Percentiles rank a stretch among this genome's conserved stretches.
These are phyloP conservation scores for Tortrix viridana DNA, from an alignment of 2,888 invertebrate species.

Conservation along the genomic window DNA sequence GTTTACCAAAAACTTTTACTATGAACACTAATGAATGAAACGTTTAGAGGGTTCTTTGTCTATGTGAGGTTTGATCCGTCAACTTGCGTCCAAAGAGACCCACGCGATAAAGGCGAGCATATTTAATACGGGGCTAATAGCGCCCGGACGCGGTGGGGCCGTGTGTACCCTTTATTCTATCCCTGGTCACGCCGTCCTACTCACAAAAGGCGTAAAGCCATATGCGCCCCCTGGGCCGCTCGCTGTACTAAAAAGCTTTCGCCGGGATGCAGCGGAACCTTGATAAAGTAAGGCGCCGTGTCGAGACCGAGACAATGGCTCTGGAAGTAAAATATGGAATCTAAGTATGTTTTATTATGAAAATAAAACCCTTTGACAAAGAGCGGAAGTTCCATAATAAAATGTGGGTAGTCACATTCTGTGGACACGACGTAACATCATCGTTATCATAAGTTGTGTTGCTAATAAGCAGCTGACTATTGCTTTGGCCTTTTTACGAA, in stretches of 20 bases:
- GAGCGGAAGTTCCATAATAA: neutral
- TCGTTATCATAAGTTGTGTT: no score
- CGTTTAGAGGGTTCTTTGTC: no score
- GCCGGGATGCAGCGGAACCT: slow-evolving; percentile 24
- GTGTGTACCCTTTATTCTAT: slow-evolving; percentile 27
- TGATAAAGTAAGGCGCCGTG: slow-evolving; percentile 33
- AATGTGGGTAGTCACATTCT: no score
- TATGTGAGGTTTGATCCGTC: no score
- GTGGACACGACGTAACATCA: no score
- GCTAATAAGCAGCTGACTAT: no score
- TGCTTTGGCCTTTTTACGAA: no score
- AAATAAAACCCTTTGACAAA: slow-evolving; percentile 5
- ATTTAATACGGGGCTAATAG: no score
- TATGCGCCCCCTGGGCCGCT: slow-evolving; percentile 34
- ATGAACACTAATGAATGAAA: no score
- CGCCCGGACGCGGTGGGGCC: neutral
- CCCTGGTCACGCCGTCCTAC: slow-evolving; percentile 30
- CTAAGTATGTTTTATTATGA: slow-evolving; percentile 12
- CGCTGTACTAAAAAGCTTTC: slow-evolving; percentile 32
- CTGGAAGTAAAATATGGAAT: slow-evolving; percentile 20
- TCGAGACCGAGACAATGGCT: slow-evolving; percentile 21
- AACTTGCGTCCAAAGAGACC: no score
- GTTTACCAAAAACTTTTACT: no score
- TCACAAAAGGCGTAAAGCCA: slow-evolving; percentile 34
- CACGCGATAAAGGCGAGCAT: no score